Evolutionary conservation across 2,113 vertebrate genomes (phyloP), one percentile per base, ranked within the genome.

Genomic region (Climacteris rufus): DNA sequence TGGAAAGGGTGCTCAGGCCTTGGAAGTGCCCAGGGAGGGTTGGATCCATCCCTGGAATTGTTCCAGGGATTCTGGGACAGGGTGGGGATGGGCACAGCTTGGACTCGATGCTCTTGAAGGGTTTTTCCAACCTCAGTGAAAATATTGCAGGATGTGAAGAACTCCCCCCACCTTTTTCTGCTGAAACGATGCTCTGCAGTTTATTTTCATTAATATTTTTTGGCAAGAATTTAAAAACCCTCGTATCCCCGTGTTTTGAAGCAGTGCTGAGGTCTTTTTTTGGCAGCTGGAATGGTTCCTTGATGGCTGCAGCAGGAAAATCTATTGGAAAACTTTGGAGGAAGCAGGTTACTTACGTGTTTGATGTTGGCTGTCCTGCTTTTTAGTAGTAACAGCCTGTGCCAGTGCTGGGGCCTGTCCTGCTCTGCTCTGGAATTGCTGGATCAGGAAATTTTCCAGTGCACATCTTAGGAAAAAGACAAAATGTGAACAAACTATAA

Each of bases 141-240:
- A 56, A 28, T 9, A 21, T 40, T 70, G 68, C 56, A 15, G 20
- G 21, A 24, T 30, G 25, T 33, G 39, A 71, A 75, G 35, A 78
- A 10, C 30, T 66, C 12, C n/a, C 8, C 52, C 17, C 7, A 0
- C 0, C 0, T 40, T 84, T 47, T 69, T 37, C 33, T 78, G 1
- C 40, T 44, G 56, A 57, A 13, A 5, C 13, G 49, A 30, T 75
- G 42, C 35, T 79, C 49, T 49, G 44, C 19, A 13, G 24, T 61
- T 74, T 44, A 7, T 72, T 83, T 68, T 40, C 31, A 6, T 39
- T 22, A 3, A 6, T 71, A 14, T 69, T 83, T 83, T 82, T 74
- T 23, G 10, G 12, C 35, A n/a, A 31, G 45, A 31, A 28, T 54
- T 50, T 30, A 11, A 8, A 25, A 31, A 12, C 18, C 22, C 21